These are phyloP conservation scores for Gallinago solitaria DNA, from an alignment of 2,797 vertebrate genomes.

Conservation along the genomic window DNA sequence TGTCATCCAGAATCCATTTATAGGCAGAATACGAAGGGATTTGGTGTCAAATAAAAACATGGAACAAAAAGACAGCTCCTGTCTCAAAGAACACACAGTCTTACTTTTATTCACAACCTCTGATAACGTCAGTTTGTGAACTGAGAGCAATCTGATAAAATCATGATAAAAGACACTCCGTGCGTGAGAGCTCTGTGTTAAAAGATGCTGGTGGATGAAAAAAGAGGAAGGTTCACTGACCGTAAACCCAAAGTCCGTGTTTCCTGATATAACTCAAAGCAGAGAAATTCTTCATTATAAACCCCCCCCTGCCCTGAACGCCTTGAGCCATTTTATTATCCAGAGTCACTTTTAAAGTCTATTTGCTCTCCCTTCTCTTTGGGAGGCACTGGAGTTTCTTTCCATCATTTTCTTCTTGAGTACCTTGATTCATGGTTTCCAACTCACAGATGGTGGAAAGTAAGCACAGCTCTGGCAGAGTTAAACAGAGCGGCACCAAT, in stretches of 20 bases:
- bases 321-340: background rate
- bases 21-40: background rate
- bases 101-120: background rate
- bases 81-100: background rate
- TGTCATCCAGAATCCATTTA: background rate
- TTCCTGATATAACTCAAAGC: background rate
- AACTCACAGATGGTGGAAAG: background rate
- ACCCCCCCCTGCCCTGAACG: background rate
- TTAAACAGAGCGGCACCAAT: slow-evolving; percentile 65
- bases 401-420: background rate
- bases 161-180: background rate
- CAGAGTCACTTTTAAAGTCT: background rate
- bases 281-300: background rate
- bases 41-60: background rate
- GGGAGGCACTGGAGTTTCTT: background rate
- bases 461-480: slow-evolving; percentile 18
- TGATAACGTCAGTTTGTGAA: background rate
- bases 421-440: background rate
- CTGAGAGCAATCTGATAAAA: background rate
- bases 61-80: background rate
- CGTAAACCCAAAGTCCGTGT: background rate
- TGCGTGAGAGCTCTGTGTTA: background rate
- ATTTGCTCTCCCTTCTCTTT: background rate
- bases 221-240: slow-evolving; percentile 18
- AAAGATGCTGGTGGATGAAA: slow-evolving; percentile 32